These are phyloP conservation scores for Dryoscopus gambensis DNA, from an alignment of 2,113 vertebrate genomes.

Conservation along the genomic window DNA sequence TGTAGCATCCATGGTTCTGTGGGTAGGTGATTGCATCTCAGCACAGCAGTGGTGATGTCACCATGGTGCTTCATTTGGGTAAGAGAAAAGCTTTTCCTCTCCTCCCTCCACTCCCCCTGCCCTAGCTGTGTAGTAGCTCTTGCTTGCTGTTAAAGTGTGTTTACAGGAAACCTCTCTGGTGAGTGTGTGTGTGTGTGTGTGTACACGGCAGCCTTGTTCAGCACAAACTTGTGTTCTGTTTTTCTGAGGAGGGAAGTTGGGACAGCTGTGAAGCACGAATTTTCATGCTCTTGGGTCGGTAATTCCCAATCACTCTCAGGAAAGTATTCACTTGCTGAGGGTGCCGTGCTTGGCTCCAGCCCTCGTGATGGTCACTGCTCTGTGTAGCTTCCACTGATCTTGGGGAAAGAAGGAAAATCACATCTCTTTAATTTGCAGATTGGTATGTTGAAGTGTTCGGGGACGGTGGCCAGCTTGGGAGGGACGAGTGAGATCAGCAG, in stretches of 20 bases:
- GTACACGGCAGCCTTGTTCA: not conserved
- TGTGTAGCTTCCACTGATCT: not conserved
- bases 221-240: not conserved
- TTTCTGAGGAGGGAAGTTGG: rapidly evolving
- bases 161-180: not conserved
- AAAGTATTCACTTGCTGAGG: not conserved
- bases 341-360: not conserved
- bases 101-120: no score
- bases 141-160: rapidly evolving
- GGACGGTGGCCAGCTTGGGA: not conserved
- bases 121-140: rapidly evolving
- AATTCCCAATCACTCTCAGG: not conserved
- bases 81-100: not conserved
- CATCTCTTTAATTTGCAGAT: not conserved
- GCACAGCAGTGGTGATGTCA: not conserved
- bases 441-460: not conserved
- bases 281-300: not conserved
- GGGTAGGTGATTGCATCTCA: not conserved
- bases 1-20: rapidly evolving
- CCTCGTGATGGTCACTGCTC: not conserved
- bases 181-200: no score
- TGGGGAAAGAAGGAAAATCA: not conserved
- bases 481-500: not conserved
- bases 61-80: not conserved
- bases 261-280: not conserved